Evolutionary conservation across 2,888 invertebrate genomes (phyloP), one percentile per base, ranked within the genome.

Genomic region (Bimastos eiseni): DNA sequence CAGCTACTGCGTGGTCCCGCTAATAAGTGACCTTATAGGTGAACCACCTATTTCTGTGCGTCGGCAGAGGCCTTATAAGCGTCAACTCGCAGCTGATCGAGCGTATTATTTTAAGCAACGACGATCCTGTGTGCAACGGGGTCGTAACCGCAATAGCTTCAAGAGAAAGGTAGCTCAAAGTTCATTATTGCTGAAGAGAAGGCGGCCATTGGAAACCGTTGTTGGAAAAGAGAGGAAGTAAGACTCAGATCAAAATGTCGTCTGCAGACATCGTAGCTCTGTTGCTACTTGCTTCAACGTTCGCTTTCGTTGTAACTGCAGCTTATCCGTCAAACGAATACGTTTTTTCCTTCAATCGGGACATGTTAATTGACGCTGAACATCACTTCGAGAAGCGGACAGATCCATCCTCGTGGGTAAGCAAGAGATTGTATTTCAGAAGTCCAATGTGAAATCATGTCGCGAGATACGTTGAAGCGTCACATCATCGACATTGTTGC

Each of bases 271-370:
- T 30, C 13, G n/a, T 17, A 1, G 11, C n/a, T n/a, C 70, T 30
- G 70, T 4, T 70, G 70, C 13, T 70, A n/a, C 30, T 70, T 3
- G 30, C 70, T 70, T 30, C 70, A n/a, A 11, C 70, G n/a, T 70
- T 70, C n/a, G 70, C 70, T 11, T 17, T 30, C 30, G 13, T 70
- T 17, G 30, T n/a, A n/a, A n/a, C 70, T 3, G 21, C 30, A 70
- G n/a, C 70, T 30, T 90, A 90, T 89, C 91, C 90, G 13, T 41
- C 92, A 30, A 92, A 91, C 44, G 92, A 92, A 55, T 91, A 90
- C 84, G 91, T 90, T n/a, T 91, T 91, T 88, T 91, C 92, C 8
- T 17, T 91, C n/a, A 84, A 89, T 21, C 41, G 92, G 38, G 92
- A 92, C 84, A 30, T 33, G 36, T 84, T 92, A 44, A 90, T 86